Evolutionary conservation across 2,888 invertebrate genomes (phyloP).

Genomic region (Campopleginae sp.): DNA sequence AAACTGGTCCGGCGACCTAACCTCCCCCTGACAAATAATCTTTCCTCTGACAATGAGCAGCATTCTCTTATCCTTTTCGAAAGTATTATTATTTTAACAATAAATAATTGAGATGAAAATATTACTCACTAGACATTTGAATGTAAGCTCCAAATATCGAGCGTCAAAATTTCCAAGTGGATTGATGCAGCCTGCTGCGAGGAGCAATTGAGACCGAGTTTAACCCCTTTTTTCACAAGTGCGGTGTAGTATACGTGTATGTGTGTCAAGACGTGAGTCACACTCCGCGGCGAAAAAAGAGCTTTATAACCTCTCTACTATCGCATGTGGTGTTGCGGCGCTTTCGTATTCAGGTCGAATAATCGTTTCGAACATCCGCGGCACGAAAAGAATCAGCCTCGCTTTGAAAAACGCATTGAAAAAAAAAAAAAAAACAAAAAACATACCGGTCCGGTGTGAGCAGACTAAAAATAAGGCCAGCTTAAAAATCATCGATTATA

Average conservation of each 20-base stretch:
- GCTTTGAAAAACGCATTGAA: neutral
- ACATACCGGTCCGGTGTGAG: neutral
- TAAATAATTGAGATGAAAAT: neutral
- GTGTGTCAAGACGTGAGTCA: constrained; percentile 54
- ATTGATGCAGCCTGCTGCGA: constrained; percentile 53
- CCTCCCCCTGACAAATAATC: constrained; percentile 40
- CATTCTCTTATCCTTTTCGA: neutral
- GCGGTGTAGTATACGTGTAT: constrained; percentile 4
- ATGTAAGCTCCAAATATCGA: constrained; percentile 18
- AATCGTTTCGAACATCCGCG: constrained; percentile 49
- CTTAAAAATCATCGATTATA: neutral
- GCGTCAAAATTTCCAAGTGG: constrained; percentile 26
- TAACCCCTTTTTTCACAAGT: constrained; percentile 54
- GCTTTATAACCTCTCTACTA: constrained; percentile 51
- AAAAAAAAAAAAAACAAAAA: constrained; percentile 1
- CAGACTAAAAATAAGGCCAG: constrained; percentile 14
- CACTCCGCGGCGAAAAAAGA: constrained; percentile 42
- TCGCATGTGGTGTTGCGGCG: constrained; percentile 35
- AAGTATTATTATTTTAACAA: neutral
- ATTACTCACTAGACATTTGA: constrained; percentile 67
- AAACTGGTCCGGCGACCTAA: constrained; percentile 60
- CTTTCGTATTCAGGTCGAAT: constrained; percentile 56
- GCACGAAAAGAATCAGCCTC: neutral
- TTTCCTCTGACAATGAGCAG: neutral
- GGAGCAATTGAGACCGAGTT: constrained; percentile 52